Conservation (phyloP, 2,888 invertebrate genomes). For the Pollenia griseotomentosa region DNA sequence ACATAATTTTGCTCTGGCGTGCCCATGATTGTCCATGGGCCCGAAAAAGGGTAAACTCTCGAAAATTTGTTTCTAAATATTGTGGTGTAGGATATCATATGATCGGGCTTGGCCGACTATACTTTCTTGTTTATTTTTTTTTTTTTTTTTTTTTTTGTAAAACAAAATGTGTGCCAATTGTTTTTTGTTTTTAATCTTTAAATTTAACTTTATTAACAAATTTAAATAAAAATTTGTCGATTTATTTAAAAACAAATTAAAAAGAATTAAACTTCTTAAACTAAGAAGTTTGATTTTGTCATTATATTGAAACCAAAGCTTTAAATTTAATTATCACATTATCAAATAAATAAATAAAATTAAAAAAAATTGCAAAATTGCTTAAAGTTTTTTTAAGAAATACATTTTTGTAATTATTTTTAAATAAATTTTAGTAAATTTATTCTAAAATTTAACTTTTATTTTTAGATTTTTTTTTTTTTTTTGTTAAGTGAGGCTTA, state of each 20-base stretch:
- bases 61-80: too few species aligned
- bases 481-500: slow-evolving; percentile 71
- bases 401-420: slow-evolving; percentile 49
- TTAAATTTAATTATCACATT: slow-evolving; percentile 74
- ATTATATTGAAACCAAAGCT: slow-evolving; percentile 75
- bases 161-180: slow-evolving; percentile 69
- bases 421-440: slow-evolving; percentile 56
- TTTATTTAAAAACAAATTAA: slow-evolving; percentile 19
- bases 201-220: slow-evolving; percentile 23
- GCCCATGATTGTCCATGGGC: too few species aligned
- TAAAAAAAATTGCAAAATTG: slow-evolving; percentile 34
- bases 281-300: slow-evolving; percentile 60
- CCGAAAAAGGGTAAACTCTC: too few species aligned
- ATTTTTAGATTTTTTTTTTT: slow-evolving; percentile 40
- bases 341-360: slow-evolving; percentile 60
- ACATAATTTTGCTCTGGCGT: too few species aligned
- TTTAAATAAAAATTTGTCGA: slow-evolving; percentile 27
- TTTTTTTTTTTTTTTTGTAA: slow-evolving; percentile 20
- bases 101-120: not conserved
- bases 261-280: slow-evolving; percentile 47
- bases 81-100: too few species aligned
- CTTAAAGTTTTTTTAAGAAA: slow-evolving; percentile 45
- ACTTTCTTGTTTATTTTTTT: not conserved
- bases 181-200: slow-evolving; percentile 35
- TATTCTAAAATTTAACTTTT: slow-evolving; percentile 55